Percentiles rank a stretch among this genome's conserved stretches.
Evolutionary conservation across 2,888 invertebrate species (phyloP).

Genomic region (Stegophylla sp.): DNA sequence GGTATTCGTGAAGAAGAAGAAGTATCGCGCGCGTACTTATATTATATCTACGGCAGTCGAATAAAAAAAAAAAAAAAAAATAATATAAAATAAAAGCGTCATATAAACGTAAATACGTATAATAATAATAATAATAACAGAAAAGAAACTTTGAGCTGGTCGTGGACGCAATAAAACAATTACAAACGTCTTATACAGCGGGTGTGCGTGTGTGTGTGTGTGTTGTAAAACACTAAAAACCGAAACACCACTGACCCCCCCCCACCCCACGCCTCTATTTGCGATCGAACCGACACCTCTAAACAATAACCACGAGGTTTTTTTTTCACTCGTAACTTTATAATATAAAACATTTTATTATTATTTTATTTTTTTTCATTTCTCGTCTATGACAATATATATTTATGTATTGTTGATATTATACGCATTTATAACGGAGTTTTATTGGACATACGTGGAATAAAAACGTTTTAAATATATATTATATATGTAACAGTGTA

Average conservation of each 20-base stretch:
- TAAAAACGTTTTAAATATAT: no score
- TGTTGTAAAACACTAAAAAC: conserved; percentile 52
- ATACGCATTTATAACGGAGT: not conserved
- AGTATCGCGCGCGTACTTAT: not conserved
- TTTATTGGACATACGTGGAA: conserved; percentile 1
- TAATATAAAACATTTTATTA: no score
- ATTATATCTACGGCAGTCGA: not conserved
- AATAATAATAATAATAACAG: not conserved
- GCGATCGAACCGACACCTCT: conserved; percentile 8
- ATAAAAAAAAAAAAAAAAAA: conserved; percentile 22
- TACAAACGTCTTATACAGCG: not conserved
- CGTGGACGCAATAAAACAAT: conserved; percentile 42
- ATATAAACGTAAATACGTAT: not conserved
- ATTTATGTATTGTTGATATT: no score
- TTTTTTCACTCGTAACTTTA: not conserved
- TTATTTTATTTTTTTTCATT: not conserved
- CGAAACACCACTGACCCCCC: not conserved
- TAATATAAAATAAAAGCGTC: not conserved
- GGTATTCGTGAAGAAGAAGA: not conserved
- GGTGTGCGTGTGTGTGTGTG: not conserved
- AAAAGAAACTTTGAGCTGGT: not conserved
- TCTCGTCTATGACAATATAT: no score
- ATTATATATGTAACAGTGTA: no score
- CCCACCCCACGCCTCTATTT: no score
- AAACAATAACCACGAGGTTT: conserved; percentile 3